Evolutionary conservation across 2,113 vertebrate species (phyloP).

Genomic region (Myotis davidii): DNA sequence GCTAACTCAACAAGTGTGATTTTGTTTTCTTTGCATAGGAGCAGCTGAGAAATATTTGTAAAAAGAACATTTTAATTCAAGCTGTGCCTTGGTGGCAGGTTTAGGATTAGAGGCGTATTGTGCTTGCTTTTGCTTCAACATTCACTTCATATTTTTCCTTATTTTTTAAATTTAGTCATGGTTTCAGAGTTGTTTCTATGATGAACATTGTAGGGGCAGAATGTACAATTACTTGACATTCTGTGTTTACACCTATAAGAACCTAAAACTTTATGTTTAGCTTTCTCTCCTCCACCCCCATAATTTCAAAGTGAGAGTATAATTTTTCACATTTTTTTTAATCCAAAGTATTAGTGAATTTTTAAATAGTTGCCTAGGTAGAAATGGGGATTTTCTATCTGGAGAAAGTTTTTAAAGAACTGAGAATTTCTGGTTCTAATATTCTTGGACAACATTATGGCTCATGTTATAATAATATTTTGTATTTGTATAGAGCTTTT

Average conservation of each 20-base stretch:
- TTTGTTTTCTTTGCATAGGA: constrained; percentile 1
- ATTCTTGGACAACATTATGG: background rate
- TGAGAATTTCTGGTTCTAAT: background rate
- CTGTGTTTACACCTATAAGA: background rate
- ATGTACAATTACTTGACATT: background rate
- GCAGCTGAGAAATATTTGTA: background rate
- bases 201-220: background rate
- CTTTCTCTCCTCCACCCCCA: background rate
- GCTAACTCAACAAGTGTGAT: background rate
- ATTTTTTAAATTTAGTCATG: background rate
- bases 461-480: background rate
- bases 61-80: constrained; percentile 1
- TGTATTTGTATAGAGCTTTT: background rate
- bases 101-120: background rate
- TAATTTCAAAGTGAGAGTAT: background rate
- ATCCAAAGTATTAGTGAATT: background rate
- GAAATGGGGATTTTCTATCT: background rate
- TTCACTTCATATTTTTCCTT: background rate
- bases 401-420: constrained; percentile 1
- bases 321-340: constrained; percentile 19
- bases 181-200: constrained; percentile 45
- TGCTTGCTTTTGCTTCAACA: background rate
- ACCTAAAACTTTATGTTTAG: background rate
- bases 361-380: background rate
- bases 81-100: background rate